These are phyloP conservation scores for Ovibos moschatus DNA, from an alignment of 2,113 vertebrate genomes.

Conservation along the genomic window DNA sequence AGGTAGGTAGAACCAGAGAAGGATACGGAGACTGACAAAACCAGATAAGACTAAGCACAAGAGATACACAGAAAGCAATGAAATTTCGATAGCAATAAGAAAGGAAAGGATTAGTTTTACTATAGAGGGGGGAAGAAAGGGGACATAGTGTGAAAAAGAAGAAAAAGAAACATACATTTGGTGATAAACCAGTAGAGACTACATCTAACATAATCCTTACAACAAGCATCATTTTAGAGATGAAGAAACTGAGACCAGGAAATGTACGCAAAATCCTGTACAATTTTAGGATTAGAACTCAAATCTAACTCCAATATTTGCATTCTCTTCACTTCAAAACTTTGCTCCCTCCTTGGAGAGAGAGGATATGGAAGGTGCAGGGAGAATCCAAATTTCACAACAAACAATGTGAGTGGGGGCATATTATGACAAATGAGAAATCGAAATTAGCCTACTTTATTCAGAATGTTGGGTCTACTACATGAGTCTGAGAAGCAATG, in stretches of 20 bases:
- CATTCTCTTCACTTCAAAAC: neutral
- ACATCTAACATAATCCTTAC: neutral
- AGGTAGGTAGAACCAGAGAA: constrained; percentile 4
- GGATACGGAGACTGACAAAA: neutral
- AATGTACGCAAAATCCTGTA: neutral
- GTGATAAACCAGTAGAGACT: neutral
- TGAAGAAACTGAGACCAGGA: neutral
- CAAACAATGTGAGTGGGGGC: neutral
- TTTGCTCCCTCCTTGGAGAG: neutral
- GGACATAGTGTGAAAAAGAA: neutral
- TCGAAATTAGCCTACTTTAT: neutral
- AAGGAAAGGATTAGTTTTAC: neutral
- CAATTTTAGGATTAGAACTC: neutral
- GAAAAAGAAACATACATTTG: neutral
- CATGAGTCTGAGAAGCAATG: neutral
- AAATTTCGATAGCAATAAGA: neutral
- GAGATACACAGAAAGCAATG: neutral
- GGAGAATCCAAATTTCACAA: neutral
- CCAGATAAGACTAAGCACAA: neutral
- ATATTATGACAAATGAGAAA: neutral
- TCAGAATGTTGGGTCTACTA: neutral
- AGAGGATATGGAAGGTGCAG: neutral
- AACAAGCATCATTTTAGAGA: neutral
- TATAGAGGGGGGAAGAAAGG: neutral
- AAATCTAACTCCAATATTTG: neutral